Percentiles rank a stretch among this genome's conserved stretches.
phyloP scores from a whole-genome alignment of 2,888 invertebrate species.

The Creontiades dilutus region DNA sequence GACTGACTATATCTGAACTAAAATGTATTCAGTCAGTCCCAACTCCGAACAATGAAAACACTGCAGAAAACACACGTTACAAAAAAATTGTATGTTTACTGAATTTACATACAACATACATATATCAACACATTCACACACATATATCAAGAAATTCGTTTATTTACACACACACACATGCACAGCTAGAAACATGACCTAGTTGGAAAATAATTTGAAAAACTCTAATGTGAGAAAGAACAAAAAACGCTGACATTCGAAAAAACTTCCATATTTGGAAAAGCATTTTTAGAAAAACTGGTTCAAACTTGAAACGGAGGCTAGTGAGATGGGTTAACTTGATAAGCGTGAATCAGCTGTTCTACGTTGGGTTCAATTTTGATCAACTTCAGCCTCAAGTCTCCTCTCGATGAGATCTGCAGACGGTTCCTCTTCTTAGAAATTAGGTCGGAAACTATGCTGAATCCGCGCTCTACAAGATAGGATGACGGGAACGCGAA shows the following conservation, averaged over 20 bases:
- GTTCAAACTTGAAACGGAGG: background rate
- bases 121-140: background rate
- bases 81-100: background rate
- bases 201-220: background rate
- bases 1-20: too few relatives aligned
- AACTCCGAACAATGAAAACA: background rate
- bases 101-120: background rate
- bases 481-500: slow-evolving; percentile 15
- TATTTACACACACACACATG: background rate
- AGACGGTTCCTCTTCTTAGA: slow-evolving; percentile 29
- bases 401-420: background rate
- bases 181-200: background rate
- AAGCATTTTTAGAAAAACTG: background rate
- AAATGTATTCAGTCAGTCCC: too few relatives aligned
- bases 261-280: background rate
- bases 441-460: background rate
- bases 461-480: background rate
- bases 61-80: background rate
- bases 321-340: slow-evolving; percentile 42
- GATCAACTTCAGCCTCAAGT: slow-evolving; percentile 40
- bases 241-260: background rate
- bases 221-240: background rate
- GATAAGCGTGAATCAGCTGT: background rate
- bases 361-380: background rate
- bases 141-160: background rate